Evolutionary conservation across 2,797 vertebrate species (phyloP).

Genomic region (Danio kyathit): DNA sequence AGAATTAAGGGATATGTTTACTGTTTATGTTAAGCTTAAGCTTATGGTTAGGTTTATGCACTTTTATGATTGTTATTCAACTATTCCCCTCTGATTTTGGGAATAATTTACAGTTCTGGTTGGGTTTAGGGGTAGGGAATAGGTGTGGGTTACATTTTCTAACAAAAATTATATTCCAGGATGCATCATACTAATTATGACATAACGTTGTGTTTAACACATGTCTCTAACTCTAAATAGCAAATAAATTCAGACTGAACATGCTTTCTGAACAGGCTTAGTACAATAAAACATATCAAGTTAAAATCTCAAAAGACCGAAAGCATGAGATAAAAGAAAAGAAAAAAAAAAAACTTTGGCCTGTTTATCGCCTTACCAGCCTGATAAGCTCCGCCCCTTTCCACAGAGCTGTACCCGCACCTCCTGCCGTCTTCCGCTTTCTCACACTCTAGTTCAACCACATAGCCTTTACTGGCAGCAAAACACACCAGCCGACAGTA

Average conservation of each 20-base stretch:
- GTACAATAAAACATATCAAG: background rate
- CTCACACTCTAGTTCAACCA: slow-evolving; percentile 68
- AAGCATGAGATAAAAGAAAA: background rate
- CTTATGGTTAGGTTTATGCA: too few species aligned
- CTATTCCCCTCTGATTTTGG: too few species aligned
- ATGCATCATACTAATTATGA: too few species aligned
- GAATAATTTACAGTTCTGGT: too few species aligned
- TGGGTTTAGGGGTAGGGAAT: too few species aligned
- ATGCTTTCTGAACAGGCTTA: background rate
- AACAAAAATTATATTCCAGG: too few species aligned
- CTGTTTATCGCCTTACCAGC: slow-evolving; percentile 46
- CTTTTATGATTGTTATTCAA: too few species aligned
- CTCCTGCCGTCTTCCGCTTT: slow-evolving; percentile 72
- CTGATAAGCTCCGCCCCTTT: slow-evolving; percentile 54
- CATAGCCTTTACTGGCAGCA: slow-evolving; percentile 49
- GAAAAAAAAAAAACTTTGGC: slow-evolving; percentile 1
- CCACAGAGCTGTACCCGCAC: slow-evolving; percentile 58
- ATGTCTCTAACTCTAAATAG: too few species aligned
- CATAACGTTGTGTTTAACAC: too few species aligned
- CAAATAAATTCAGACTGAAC: background rate
- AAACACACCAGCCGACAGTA: background rate
- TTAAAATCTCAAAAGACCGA: background rate
- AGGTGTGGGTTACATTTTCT: too few species aligned
- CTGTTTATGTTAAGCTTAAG: too few species aligned
- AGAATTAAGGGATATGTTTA: too few species aligned